phyloP scores from a whole-genome alignment of 2,797 vertebrate species.

The Dermochelys coriacea region DNA sequence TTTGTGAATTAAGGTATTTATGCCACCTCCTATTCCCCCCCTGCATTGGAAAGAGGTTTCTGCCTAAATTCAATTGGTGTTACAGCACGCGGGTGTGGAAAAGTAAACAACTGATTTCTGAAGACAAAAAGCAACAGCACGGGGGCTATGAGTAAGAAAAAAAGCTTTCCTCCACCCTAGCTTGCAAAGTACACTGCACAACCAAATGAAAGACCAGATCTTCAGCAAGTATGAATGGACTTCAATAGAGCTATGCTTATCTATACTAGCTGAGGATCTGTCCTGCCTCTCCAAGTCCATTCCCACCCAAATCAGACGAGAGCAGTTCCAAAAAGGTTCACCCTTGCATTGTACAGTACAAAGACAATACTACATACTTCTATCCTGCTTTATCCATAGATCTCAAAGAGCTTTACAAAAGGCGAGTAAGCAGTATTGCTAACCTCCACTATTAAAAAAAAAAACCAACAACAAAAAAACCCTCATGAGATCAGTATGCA shows the following conservation, averaged over 20 bases:
- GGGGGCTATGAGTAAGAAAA: rapidly evolving
- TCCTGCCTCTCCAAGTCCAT: neutral
- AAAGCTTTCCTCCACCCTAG: neutral
- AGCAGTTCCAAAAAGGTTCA: neutral
- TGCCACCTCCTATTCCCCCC: neutral
- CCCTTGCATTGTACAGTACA: neutral
- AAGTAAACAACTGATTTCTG: neutral
- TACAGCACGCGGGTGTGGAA: neutral
- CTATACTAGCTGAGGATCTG: neutral
- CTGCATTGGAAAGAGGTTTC: neutral
- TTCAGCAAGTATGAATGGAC: neutral
- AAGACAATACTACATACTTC: neutral
- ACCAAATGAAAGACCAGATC: rapidly evolving
- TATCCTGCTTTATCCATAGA: neutral
- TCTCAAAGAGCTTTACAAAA: neutral
- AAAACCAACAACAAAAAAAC: neutral
- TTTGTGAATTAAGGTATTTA: neutral
- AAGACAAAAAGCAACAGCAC: neutral
- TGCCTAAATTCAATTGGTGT: no score
- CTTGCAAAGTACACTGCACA: neutral
- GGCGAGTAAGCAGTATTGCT: neutral
- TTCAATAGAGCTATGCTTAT: rapidly evolving
- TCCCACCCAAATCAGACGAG: neutral
- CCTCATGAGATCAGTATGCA: neutral
- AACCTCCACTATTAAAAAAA: neutral